These are phyloP conservation scores for Sebastes vulpes DNA, from an alignment of 2,797 vertebrate genomes.

Conservation along the genomic window DNA sequence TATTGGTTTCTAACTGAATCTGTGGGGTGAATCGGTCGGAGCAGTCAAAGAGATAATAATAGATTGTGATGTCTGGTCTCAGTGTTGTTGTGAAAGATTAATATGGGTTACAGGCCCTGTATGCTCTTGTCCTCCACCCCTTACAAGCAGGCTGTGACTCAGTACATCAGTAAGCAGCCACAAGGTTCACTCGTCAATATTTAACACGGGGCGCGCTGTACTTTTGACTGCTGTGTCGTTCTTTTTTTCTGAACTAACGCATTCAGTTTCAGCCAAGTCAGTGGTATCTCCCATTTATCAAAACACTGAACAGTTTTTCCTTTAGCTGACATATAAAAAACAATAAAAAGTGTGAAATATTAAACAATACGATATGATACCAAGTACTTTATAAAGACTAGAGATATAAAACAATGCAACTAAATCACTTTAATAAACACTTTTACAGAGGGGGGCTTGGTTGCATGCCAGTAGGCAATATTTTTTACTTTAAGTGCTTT, in stretches of 20 bases:
- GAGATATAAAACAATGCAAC: not conserved
- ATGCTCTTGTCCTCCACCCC: slow-evolving; percentile 25
- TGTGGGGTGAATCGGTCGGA: slow-evolving; percentile 11
- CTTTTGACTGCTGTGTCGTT: slow-evolving; percentile 42
- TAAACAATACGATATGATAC: not conserved
- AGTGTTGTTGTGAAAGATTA: slow-evolving; percentile 60
- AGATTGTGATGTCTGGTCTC: slow-evolving; percentile 58
- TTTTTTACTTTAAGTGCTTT: not conserved
- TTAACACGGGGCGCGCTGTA: slow-evolving; percentile 50
- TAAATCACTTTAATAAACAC: not conserved
- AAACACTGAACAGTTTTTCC: not conserved
- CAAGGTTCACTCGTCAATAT: slow-evolving; percentile 60
- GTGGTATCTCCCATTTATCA: not conserved
- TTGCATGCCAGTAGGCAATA: not conserved
- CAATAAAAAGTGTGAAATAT: not conserved
- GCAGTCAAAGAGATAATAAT: slow-evolving; percentile 65
- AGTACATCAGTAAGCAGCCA: slow-evolving; percentile 34
- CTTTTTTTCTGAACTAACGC: not conserved
- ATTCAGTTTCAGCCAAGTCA: slow-evolving; percentile 10
- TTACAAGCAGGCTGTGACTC: slow-evolving; percentile 40
- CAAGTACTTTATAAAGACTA: not conserved
- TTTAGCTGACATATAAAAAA: slow-evolving; percentile 7
- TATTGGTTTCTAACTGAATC: slow-evolving; percentile 16
- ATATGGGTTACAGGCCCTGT: slow-evolving; percentile 48
- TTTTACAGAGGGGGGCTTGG: not conserved